phyloP scores from a whole-genome alignment of 1,140 invertebrate species.

The Augochlora pura region DNA sequence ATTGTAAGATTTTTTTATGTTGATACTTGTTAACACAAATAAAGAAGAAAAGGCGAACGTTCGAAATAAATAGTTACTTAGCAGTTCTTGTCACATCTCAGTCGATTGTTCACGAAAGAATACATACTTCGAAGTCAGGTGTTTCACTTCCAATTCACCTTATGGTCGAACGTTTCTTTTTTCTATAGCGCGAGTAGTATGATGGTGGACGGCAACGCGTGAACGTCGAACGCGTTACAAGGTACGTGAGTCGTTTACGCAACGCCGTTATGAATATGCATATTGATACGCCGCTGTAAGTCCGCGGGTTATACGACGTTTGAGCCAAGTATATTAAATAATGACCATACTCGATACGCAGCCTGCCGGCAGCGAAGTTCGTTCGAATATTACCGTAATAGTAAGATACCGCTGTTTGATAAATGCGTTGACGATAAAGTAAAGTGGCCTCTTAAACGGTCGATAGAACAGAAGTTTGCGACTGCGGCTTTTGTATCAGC shows the following conservation, averaged over 20 bases:
- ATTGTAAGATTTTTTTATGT: too few relatives aligned
- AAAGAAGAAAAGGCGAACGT: too few relatives aligned
- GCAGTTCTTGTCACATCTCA: too few relatives aligned
- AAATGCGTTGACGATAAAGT: neutral
- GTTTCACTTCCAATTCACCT: too few relatives aligned
- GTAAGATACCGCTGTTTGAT: neutral
- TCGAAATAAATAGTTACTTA: too few relatives aligned
- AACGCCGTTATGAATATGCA: slow-evolving; percentile 22
- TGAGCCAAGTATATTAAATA: neutral
- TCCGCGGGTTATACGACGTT: slow-evolving; percentile 17
- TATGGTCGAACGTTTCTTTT: neutral
- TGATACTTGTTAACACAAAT: too few relatives aligned
- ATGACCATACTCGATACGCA: neutral
- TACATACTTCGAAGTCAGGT: too few relatives aligned
- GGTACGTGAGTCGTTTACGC: slow-evolving; percentile 10
- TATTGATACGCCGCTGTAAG: slow-evolving; percentile 19
- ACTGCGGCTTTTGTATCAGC: neutral
- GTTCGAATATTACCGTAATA: neutral
- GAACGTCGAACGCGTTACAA: neutral
- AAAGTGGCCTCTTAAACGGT: neutral
- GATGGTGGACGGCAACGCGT: neutral
- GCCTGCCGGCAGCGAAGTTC: neutral
- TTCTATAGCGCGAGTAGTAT: neutral
- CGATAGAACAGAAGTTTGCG: neutral
- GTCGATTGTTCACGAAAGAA: too few relatives aligned